Base-by-base conservation (phyloP, 2,888 invertebrate species). In the Aphidius colemani region DNA sequence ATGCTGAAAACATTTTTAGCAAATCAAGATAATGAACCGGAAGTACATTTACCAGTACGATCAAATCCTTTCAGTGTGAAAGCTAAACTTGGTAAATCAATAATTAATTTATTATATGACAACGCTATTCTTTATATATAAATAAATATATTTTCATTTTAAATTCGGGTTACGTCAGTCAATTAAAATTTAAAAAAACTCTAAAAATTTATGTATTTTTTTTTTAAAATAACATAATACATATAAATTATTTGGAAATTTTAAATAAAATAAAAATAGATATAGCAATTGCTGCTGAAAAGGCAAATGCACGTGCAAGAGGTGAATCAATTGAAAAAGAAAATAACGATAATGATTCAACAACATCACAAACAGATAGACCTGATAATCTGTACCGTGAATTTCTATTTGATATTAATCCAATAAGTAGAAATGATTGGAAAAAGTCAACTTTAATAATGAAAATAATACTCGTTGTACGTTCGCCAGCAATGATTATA, bases 401-500 rank as follows among this genome's bases (percentile, higher is more conserved):
- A 70, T 82, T 82, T 65, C 59, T 82, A 1, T 80, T 77, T 69
- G 80, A 82, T 64, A 18, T 79, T 41, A 81, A 74, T 68, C 82
- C 82, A 18, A 74, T 82, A 49, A 74, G 69, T 45, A 67, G 66
- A 13, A 76, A 82, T 43, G 82, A 80, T 18, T 86, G 85, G 85
- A 65, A 65, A 11, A 74, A 77, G 3, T 78, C 80, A 62, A 76
- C 67, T 13, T 59, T 69, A 65, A 67, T 75, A 43, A 67, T 75
- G 40, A 84, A 80, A 72, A 65, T 79, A 5, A 73, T 84, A 69
- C 77, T 83, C 68, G 64, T 85, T 49, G 70, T 86, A 30, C 84
- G 85, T 73, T 77, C 84, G 59, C 88, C 88, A 0, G 78, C 85
- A 0, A 78, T 85, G 69, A 69, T 88, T 13, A 1, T 85, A 0